Percentiles rank a stretch among this genome's conserved stretches.
Evolutionary conservation across 2,888 invertebrate species (phyloP).

Genomic region (Thalpophila matura): DNA sequence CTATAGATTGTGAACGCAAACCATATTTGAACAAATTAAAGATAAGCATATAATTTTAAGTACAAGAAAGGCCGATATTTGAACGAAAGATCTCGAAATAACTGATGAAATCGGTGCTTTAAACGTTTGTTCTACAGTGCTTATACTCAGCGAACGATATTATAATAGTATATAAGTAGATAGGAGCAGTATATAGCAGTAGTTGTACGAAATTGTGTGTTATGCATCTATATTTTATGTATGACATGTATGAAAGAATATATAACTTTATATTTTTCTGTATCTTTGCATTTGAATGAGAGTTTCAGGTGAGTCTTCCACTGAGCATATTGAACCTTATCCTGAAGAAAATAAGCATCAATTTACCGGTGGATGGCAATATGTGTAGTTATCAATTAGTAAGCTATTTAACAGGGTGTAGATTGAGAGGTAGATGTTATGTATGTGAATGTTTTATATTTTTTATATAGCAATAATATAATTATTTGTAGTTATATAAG

Average conservation of each 20-base stretch:
- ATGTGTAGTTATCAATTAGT: conserved; percentile 56
- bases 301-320: conserved; percentile 59
- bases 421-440: conserved; percentile 89
- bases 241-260: conserved; percentile 75
- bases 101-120: no score
- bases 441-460: conserved; percentile 82
- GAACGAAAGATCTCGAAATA: no score
- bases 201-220: conserved; percentile 83
- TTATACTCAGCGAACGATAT: conserved; percentile 47
- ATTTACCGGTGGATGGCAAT: conserved; percentile 66
- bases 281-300: conserved; percentile 76
- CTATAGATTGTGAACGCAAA: no score
- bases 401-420: conserved; percentile 72
- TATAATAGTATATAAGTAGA: conserved; percentile 71
- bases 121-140: conserved; percentile 50
- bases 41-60: no score
- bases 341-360: conserved; percentile 54
- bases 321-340: conserved; percentile 66
- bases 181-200: conserved; percentile 78
- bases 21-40: no score
- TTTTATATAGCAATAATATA: conserved; percentile 68
- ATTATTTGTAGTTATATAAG: conserved; percentile 73
- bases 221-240: conserved; percentile 79
- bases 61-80: no score
- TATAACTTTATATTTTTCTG: conserved; percentile 67